phyloP scores from a whole-genome alignment of 2,888 invertebrate species.

The Ceratothoa steindachneri region DNA sequence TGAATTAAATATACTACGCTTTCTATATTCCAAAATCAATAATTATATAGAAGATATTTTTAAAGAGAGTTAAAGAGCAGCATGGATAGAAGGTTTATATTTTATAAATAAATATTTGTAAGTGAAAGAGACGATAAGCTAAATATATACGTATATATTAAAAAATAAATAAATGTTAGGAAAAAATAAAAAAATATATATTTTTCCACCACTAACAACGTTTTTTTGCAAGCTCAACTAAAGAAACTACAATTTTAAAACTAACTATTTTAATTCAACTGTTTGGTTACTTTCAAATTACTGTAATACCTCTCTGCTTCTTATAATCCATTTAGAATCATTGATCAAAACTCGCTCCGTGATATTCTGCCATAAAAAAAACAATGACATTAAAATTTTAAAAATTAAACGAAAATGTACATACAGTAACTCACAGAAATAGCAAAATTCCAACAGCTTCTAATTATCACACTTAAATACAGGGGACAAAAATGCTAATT shows the following conservation, averaged over 20 bases:
- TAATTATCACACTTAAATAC: too few relatives aligned
- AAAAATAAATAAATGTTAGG: neutral
- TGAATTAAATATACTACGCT: too few relatives aligned
- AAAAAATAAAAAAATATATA: neutral
- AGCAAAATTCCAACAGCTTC: too few relatives aligned
- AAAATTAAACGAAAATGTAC: neutral
- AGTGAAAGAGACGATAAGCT: too few relatives aligned
- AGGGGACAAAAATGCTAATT: too few relatives aligned
- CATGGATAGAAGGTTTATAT: neutral
- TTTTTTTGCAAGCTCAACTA: neutral
- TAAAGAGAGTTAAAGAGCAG: neutral
- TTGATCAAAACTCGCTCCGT: constrained; percentile 92
- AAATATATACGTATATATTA: neutral
- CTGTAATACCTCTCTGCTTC: constrained; percentile 40
- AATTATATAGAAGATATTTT: too few relatives aligned
- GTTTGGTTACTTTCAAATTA: neutral
- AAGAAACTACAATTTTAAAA: constrained; percentile 1
- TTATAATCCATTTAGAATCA: constrained; percentile 50
- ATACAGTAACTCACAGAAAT: too few relatives aligned
- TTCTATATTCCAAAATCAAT: too few relatives aligned
- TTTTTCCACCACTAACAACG: neutral
- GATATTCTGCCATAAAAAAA: constrained; percentile 68
- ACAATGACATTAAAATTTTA: neutral
- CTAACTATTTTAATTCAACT: neutral
- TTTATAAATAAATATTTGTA: neutral